Conservation (phyloP, 1,140 invertebrate species). For the Bombus balteatus region DNA sequence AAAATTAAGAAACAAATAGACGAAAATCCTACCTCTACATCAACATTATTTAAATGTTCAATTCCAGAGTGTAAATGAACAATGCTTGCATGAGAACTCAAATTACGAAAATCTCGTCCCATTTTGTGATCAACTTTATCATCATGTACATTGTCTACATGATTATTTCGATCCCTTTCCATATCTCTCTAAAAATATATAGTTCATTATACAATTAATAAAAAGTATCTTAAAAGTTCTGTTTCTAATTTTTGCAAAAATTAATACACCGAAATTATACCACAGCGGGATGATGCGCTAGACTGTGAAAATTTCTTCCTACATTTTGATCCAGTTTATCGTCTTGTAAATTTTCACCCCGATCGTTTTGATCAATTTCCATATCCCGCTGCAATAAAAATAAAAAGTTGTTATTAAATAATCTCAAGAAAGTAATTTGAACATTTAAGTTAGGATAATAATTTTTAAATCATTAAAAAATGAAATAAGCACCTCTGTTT, state of each 20-base stretch:
- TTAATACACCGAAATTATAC: conserved; percentile 32
- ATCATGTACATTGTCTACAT: conserved; percentile 70
- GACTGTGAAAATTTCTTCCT: conserved; percentile 65
- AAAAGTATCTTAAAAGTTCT: background rate
- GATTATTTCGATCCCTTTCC: conserved; percentile 73
- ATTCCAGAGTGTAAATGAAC: conserved; percentile 74
- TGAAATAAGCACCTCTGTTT: conserved; percentile 68
- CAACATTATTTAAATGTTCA: conserved; percentile 74
- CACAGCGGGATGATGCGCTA: conserved; percentile 67
- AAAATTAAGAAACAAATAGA: conserved; percentile 17
- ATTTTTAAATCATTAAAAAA: background rate
- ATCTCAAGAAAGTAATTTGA: background rate
- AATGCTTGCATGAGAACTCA: conserved; percentile 71
- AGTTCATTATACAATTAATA: background rate
- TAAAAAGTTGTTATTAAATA: background rate
- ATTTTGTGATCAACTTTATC: conserved; percentile 74
- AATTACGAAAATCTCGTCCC: conserved; percentile 73
- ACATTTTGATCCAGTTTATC: conserved; percentile 65
- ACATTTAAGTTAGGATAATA: background rate
- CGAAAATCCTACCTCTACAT: conserved; percentile 72
- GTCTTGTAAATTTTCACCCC: conserved; percentile 64
- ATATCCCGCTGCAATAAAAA: conserved; percentile 60
- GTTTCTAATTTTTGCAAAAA: background rate
- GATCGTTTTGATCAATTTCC: conserved; percentile 69
- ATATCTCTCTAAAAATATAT: conserved; percentile 66